A percentile compares a stretch with the other conserved stretches of the same genome.
Evolutionary conservation across 2,888 invertebrate genomes (phyloP).

Genomic region (Andrena bicolor): DNA sequence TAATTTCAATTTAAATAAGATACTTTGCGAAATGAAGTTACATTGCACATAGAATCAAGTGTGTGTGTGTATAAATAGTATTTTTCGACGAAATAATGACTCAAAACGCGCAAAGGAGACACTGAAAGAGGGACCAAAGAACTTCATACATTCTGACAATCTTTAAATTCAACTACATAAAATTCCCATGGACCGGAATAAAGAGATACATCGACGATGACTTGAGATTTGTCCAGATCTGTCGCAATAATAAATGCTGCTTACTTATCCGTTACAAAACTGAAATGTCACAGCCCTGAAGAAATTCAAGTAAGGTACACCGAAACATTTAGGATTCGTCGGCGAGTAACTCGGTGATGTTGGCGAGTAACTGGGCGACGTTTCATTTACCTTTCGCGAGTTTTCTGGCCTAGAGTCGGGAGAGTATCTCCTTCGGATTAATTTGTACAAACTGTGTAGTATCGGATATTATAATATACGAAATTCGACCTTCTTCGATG

Average conservation of each 20-base stretch:
- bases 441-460: constrained; percentile 26
- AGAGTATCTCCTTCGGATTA: neutral
- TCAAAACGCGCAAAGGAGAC: too few relatives aligned
- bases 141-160: too few relatives aligned
- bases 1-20: constrained; percentile 40
- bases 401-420: too few relatives aligned
- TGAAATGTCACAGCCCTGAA: neutral
- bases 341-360: constrained; percentile 92
- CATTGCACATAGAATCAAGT: constrained; percentile 19
- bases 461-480: constrained; percentile 28
- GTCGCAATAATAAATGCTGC: neutral
- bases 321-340: constrained; percentile 81
- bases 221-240: neutral
- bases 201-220: too few relatives aligned
- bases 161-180: too few relatives aligned
- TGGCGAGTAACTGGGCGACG: constrained; percentile 89
- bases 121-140: too few relatives aligned
- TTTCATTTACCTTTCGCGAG: constrained; percentile 69
- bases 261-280: too few relatives aligned
- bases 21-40: constrained; percentile 33
- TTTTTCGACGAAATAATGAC: neutral
- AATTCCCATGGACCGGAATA: too few relatives aligned
- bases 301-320: neutral
- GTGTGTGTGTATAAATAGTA: constrained; percentile 18
- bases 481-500: neutral